A percentile compares a stretch with the other conserved stretches of the same genome.
phyloP scores from a whole-genome alignment of 2,113 vertebrate genomes.

The Saguinus midas region DNA sequence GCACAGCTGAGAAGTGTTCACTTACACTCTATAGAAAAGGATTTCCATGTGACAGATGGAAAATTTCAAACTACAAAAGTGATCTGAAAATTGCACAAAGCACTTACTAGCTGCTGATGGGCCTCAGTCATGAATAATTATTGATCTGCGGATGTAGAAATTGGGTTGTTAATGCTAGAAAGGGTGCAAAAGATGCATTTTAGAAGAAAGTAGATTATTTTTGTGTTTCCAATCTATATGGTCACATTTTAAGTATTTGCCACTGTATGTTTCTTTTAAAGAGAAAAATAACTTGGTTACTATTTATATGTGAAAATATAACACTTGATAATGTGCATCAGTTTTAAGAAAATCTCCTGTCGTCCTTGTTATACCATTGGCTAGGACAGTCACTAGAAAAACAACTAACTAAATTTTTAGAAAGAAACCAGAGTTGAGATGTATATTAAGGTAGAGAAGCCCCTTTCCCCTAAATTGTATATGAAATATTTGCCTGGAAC shows the following conservation, averaged over 20 bases:
- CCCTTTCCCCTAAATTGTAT: not conserved
- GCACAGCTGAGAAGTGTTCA: slow-evolving; percentile 71
- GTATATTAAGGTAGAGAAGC: slow-evolving; percentile 22
- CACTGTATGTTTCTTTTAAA: slow-evolving; percentile 62
- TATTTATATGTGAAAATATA: slow-evolving; percentile 77
- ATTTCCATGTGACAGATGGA: slow-evolving; percentile 65
- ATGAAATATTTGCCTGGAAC: slow-evolving; percentile 33
- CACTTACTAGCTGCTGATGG: slow-evolving; percentile 65
- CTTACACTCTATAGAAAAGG: slow-evolving; percentile 67
- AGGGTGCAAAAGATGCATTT: slow-evolving; percentile 53
- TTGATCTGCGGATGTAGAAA: slow-evolving; percentile 72
- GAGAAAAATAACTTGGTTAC: slow-evolving; percentile 66
- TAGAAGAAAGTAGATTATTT: slow-evolving; percentile 59
- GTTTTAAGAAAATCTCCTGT: slow-evolving; percentile 68
- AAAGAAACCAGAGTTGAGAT: slow-evolving; percentile 7
- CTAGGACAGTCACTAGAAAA: slow-evolving; percentile 49
- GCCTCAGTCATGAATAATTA: slow-evolving; percentile 76
- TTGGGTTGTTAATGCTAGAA: slow-evolving; percentile 78
- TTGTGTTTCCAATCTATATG: slow-evolving; percentile 58
- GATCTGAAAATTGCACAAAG: slow-evolving; percentile 78
- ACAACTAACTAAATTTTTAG: slow-evolving; percentile 40
- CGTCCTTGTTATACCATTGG: slow-evolving; percentile 46
- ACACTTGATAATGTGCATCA: slow-evolving; percentile 66
- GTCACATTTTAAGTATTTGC: slow-evolving; percentile 71
- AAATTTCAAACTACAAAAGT: slow-evolving; percentile 76